phyloP scores from a whole-genome alignment of 2,113 vertebrate species.

The Malaclemys terrapin region DNA sequence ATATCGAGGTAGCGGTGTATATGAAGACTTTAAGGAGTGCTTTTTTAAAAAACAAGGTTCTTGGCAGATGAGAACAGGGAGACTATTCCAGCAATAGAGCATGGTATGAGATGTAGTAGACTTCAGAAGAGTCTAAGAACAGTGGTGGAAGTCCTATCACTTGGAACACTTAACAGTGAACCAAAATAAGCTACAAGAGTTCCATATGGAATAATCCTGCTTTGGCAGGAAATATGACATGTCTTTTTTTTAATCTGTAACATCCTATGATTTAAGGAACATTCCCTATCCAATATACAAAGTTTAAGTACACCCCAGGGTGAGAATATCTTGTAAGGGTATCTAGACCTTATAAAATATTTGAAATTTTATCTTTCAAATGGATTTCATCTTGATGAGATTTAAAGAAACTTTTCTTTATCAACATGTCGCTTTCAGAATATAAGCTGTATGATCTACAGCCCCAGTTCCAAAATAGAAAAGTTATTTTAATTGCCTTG shows the following conservation, averaged over 20 bases:
- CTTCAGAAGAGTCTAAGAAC: no score
- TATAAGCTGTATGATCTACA: rapidly evolving
- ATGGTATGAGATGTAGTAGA: no score
- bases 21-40: no score
- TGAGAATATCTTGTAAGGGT: background rate
- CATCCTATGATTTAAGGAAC: background rate
- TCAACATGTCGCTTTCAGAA: background rate
- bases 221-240: background rate
- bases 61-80: no score
- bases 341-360: background rate
- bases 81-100: no score
- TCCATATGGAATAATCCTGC: background rate
- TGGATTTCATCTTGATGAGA: background rate
- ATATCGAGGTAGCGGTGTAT: no score
- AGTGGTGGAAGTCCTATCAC: no score
- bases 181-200: background rate
- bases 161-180: no score
- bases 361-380: background rate
- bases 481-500: background rate
- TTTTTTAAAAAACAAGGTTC: no score
- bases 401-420: background rate
- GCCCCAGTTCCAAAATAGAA: background rate
- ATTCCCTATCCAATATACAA: background rate
- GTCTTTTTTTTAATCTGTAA: no score
- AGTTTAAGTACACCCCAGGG: background rate